Evolutionary conservation across 2,797 vertebrate species (phyloP).

Genomic region (Podarcis siculus): DNA sequence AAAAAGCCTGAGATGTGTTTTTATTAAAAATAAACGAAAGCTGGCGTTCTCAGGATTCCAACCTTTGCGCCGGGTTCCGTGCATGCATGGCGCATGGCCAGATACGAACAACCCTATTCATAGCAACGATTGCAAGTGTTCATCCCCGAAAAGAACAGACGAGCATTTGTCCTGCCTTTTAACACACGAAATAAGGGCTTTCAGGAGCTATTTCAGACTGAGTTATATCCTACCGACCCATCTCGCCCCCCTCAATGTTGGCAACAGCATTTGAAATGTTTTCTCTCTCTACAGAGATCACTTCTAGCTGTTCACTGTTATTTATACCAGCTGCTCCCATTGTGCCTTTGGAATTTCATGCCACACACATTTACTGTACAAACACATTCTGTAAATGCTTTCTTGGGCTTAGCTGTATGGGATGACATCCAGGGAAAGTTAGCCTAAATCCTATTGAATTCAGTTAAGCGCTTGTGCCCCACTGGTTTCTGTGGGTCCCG

Average conservation of each 20-base stretch:
- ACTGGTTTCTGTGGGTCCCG: not conserved
- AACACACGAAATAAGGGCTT: conserved; percentile 17
- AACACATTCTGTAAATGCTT: conserved; percentile 27
- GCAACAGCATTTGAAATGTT: conserved; percentile 56
- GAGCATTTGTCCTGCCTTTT: conserved; percentile 48
- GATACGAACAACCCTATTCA: not conserved
- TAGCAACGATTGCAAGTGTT: conserved; percentile 19
- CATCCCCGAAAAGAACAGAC: conserved; percentile 45
- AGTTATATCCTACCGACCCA: conserved; percentile 52
- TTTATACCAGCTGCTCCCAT: conserved; percentile 44
- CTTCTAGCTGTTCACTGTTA: conserved; percentile 51
- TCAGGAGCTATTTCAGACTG: conserved; percentile 5
- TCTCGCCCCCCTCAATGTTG: conserved; percentile 48
- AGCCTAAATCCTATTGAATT: not conserved
- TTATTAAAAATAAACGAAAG: conserved; percentile 27
- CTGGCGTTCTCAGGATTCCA: not conserved
- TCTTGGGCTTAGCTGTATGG: conserved; percentile 17
- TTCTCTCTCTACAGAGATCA: conserved; percentile 45
- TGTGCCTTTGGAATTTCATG: conserved; percentile 39
- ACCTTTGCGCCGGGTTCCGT: not conserved
- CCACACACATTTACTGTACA: conserved; percentile 14
- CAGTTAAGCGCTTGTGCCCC: not conserved
- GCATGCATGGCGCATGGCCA: not conserved
- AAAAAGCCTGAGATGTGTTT: not conserved
- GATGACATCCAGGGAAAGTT: not conserved